Evolutionary conservation across 2,888 invertebrate species (phyloP).

Genomic region (Megastigmus dorsalis): DNA sequence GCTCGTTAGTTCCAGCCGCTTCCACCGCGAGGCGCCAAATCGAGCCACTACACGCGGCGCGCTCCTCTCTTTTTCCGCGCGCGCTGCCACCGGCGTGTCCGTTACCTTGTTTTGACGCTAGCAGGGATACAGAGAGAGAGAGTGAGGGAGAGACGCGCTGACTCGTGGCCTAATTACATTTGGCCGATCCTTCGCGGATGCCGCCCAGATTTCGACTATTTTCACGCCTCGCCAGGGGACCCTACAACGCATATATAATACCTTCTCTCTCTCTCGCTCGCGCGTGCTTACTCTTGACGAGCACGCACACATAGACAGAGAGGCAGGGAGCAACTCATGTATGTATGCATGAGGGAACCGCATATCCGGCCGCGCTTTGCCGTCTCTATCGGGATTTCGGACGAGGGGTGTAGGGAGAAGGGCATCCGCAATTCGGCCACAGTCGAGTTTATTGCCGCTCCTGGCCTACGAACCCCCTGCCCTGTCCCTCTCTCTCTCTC

Average conservation of each 20-base stretch:
- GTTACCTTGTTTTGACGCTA: constrained; percentile 35
- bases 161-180: constrained; percentile 42
- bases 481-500: too few relatives aligned
- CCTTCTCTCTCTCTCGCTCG: neutral
- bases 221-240: constrained; percentile 34
- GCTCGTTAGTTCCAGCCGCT: too few relatives aligned
- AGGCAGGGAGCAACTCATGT: constrained; percentile 1
- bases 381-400: neutral
- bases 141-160: too few relatives aligned
- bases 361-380: neutral
- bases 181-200: neutral
- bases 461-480: neutral
- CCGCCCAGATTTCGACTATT: constrained; percentile 37
- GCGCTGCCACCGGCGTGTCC: too few relatives aligned
- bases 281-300: neutral
- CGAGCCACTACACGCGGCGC: too few relatives aligned
- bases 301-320: neutral
- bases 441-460: constrained; percentile 28
- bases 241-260: too few relatives aligned
- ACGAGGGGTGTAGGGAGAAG: neutral
- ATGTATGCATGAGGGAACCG: constrained; percentile 31
- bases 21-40: too few relatives aligned
- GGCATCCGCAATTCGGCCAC: constrained; percentile 9
- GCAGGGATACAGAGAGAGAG: too few relatives aligned
- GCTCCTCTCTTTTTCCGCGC: too few relatives aligned